phyloP scores from a whole-genome alignment of 2,888 invertebrate species.

The Sycophila texana region DNA sequence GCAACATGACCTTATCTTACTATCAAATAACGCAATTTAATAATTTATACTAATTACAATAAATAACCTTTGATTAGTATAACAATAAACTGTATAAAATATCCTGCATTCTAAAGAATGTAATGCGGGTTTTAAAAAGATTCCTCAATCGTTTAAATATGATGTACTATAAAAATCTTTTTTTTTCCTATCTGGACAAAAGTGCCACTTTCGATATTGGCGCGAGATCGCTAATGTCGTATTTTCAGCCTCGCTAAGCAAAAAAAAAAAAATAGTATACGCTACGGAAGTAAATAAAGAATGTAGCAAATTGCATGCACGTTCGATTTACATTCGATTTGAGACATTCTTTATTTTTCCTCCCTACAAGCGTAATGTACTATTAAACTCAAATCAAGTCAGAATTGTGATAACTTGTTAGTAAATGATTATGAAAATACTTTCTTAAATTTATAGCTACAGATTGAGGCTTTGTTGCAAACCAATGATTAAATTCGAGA shows the following conservation, averaged over 20 bases:
- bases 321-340: too few species aligned
- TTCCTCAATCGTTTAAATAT: not conserved
- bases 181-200: too few species aligned
- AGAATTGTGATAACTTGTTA: conserved; percentile 28
- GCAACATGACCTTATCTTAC: not conserved
- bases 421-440: conserved; percentile 35
- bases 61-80: conserved; percentile 24
- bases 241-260: too few species aligned
- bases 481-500: conserved; percentile 37
- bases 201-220: too few species aligned
- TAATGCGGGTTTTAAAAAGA: conserved; percentile 12
- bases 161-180: not conserved
- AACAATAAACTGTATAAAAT: conserved; percentile 28
- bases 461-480: conserved; percentile 27
- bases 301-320: too few species aligned
- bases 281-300: too few species aligned
- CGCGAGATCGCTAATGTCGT: too few species aligned
- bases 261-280: too few species aligned
- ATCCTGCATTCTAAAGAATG: conserved; percentile 14
- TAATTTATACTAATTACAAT: conserved; percentile 41
- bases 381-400: conserved; percentile 32
- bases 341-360: not conserved
- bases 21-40: conserved; percentile 30
- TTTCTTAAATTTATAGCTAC: not conserved
- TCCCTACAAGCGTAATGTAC: too few species aligned